Base-by-base conservation (phyloP, 2,113 vertebrate genomes). In the Syngnathus typhle region DNA sequence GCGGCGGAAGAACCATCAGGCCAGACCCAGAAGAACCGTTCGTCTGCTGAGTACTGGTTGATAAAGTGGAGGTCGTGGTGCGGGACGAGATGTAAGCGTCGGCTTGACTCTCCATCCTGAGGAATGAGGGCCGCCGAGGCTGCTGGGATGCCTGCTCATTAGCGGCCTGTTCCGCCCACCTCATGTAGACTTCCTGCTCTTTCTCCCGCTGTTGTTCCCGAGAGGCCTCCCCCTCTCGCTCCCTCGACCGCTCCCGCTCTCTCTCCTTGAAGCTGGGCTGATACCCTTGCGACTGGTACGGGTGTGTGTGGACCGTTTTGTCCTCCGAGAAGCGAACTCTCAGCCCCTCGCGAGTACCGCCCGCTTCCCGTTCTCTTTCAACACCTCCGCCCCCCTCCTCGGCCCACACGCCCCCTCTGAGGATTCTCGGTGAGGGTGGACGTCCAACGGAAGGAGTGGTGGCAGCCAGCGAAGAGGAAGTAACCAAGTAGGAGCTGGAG, bases 1-100 rank as follows among this genome's bases (percentile, higher is more conserved):
- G 95, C 0, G 95, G 95, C 38, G 95, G 95, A 27, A 95, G 87
- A 18, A 95, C 93, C 79, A 95, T 91, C 56, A 95, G 70, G 1
- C 91, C 92, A 2, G 88, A 82, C 15, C 93, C 85, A 6, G 74
- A 55, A 19, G 82, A 56, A 39, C 51, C 80, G 6, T 2, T 60
- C 32, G 77, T 68, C 44, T 80, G 81, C 59, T 85, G 85, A 52
- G 78, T 65, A 52, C 77, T 58, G 44, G 78, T 75, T 6, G 71
- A 23, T 27, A 88, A 86, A 41, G 91, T 88, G n/a, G 90, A 91
- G 16, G 89, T 89, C 71, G 91, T 89, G 18, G 88, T 89, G 60
- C 89, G 86, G 37, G 91, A 90, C 70, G 91, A 62, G n/a, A 90
- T 78, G 21, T 92, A 90, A 10, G 86, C 73, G 23, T 89, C 89